Evolutionary conservation across 2,797 vertebrate genomes (phyloP), one percentile per base, ranked within the genome.

Genomic region (Hemibagrus guttatus): DNA sequence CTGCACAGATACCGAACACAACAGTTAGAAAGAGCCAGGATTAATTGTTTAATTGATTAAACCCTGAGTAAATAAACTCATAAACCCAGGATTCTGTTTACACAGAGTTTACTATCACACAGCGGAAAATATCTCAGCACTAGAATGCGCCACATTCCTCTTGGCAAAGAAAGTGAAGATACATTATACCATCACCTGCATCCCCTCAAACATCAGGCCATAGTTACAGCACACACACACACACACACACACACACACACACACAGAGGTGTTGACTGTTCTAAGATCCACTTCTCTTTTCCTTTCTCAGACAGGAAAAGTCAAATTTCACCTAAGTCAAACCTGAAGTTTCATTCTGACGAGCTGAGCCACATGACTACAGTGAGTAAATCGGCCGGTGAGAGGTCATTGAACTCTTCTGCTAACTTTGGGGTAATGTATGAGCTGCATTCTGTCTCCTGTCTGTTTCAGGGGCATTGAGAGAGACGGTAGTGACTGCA

Each of bases 291-390:
- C 12, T 76, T 56, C 1, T 49, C 42, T 87, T 42, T 87, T 0
- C 88, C 39, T 35, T 58, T 12, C 83, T 71, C 82, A 95, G 98
- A 98, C 92, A 90, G 95, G 83, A 99, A 97, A 93, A 97, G 91
- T 92, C 97, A 97, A 92, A 98, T 96, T 58, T 99, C 98, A 83
- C 97, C 97, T 0, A 95, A 97, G 95, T 97, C 97, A 88, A 98
- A 96, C 93, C 95, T 99, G 95, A 99, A 99, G 94, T 99, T 99
- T 86, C 97, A 97, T 91, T 99, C 99, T 31, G 97, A 98, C 94
- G 98, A 99, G 94, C 96, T 99, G 93, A 98, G 96, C 93, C 97
- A 98, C 13, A 91, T 97, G 90, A 95, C 95, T 90, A 89, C 93
- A 91, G 98, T 96, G 90, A 95, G 90, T 89, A 59, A 23, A 35